phyloP scores from a whole-genome alignment of 2,113 vertebrate genomes.

The human (Homo sapiens) region DNA sequence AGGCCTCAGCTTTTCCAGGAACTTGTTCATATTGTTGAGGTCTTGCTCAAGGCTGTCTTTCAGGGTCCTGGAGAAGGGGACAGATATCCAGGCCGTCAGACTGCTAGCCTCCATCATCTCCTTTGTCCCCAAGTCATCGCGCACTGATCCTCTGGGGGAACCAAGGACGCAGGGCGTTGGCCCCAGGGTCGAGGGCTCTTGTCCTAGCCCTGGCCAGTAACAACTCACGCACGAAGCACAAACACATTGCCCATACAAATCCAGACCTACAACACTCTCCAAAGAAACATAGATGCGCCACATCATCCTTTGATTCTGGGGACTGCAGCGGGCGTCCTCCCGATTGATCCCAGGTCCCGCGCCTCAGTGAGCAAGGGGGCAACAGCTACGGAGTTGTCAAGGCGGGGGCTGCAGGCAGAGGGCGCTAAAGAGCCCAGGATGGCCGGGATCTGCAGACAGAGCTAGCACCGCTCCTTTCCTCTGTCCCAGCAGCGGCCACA shows the following conservation, averaged over 20 bases:
- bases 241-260: not conserved
- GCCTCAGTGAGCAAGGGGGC: not conserved
- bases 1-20: slow-evolving; percentile 80
- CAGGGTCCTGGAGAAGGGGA: slow-evolving; percentile 69
- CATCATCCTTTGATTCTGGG: not conserved
- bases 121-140: not conserved
- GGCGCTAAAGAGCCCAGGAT: not conserved
- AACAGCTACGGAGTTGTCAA: not conserved
- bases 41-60: slow-evolving; percentile 87
- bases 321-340: accelerated
- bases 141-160: not conserved
- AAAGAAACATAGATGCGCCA: not conserved
- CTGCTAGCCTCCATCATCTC: not conserved
- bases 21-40: slow-evolving; percentile 75
- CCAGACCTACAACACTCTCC: not conserved
- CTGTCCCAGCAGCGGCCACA: not conserved
- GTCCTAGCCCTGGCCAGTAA: not conserved
- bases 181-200: not conserved
- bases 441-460: accelerated
- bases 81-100: not conserved
- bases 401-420: not conserved
- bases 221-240: not conserved
- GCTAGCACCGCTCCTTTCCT: accelerated
- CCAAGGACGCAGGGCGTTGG: accelerated
- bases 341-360: not conserved